Conservation (phyloP, 2,797 vertebrate genomes). For the Perodicticus potto region DNA sequence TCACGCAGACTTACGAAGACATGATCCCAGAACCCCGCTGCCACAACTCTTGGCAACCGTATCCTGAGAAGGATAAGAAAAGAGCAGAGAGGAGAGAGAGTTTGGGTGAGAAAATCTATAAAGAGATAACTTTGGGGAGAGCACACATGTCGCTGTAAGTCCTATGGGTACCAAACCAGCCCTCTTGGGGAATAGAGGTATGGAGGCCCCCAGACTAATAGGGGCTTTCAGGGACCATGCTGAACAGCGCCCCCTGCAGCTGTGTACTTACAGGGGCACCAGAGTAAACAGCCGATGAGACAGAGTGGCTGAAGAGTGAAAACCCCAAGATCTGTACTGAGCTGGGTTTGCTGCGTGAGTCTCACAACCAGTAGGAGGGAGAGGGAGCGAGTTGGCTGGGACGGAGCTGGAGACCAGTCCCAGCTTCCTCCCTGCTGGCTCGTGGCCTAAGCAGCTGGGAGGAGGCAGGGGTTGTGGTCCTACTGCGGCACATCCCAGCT, state of each 20-base stretch:
- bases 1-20: not conserved
- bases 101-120: not conserved
- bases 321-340: not conserved
- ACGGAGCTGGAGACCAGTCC: not conserved
- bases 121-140: not conserved
- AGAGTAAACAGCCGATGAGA: not conserved
- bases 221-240: not conserved
- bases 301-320: not conserved
- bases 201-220: not conserved
- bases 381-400: not conserved
- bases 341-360: accelerated
- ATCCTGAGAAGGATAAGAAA: not conserved
- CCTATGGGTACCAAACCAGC: not conserved
- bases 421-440: too few relatives aligned
- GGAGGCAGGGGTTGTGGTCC: not conserved
- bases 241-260: not conserved
- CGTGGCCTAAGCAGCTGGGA: not conserved
- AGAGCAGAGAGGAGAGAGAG: not conserved
- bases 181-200: too few relatives aligned
- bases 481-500: not conserved
- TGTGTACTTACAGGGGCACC: not conserved
- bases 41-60: not conserved
- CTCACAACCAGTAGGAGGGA: not conserved
- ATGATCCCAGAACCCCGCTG: not conserved
- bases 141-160: too few relatives aligned